phyloP scores from a whole-genome alignment of 2,888 invertebrate species.

The Dynastes grantii region DNA sequence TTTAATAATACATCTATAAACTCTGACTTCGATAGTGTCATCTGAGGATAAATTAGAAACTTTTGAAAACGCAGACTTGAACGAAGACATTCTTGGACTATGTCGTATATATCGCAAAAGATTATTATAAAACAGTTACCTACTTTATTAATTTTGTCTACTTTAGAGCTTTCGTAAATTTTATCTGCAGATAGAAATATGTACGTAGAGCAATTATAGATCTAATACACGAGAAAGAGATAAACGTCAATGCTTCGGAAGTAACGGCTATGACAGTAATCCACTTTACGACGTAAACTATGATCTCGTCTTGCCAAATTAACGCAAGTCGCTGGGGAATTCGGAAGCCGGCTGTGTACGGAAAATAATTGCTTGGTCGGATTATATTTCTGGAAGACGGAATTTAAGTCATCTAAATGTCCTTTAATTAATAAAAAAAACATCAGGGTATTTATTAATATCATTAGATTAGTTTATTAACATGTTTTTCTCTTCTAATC shows the following conservation, averaged over 20 bases:
- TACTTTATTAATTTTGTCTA: too few relatives aligned
- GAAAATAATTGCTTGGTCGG: slow-evolving; percentile 46
- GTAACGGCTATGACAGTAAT: slow-evolving; percentile 45
- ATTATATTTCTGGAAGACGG: slow-evolving; percentile 32
- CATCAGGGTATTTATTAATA: neutral
- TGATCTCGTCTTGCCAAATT: slow-evolving; percentile 48
- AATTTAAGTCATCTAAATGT: slow-evolving; percentile 40
- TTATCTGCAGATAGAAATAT: neutral
- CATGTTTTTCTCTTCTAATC: too few relatives aligned
- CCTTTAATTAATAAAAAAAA: slow-evolving; percentile 18
- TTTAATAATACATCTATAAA: too few relatives aligned
- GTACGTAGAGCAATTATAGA: slow-evolving; percentile 28
- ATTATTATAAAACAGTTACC: too few relatives aligned
- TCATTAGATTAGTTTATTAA: slow-evolving; percentile 4
- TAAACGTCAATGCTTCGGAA: slow-evolving; percentile 36
- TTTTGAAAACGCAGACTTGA: too few relatives aligned
- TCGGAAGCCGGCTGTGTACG: slow-evolving; percentile 40
- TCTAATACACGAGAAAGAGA: slow-evolving; percentile 12
- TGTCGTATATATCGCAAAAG: too few relatives aligned
- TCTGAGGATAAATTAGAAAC: too few relatives aligned
- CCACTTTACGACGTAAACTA: slow-evolving; percentile 46
- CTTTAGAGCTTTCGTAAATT: too few relatives aligned
- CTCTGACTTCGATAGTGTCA: too few relatives aligned
- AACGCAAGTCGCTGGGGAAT: slow-evolving; percentile 38
- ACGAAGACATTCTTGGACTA: too few relatives aligned